These are phyloP conservation scores for Lasioglossum baleicum DNA, from an alignment of 1,140 invertebrate species.

Conservation along the genomic window DNA sequence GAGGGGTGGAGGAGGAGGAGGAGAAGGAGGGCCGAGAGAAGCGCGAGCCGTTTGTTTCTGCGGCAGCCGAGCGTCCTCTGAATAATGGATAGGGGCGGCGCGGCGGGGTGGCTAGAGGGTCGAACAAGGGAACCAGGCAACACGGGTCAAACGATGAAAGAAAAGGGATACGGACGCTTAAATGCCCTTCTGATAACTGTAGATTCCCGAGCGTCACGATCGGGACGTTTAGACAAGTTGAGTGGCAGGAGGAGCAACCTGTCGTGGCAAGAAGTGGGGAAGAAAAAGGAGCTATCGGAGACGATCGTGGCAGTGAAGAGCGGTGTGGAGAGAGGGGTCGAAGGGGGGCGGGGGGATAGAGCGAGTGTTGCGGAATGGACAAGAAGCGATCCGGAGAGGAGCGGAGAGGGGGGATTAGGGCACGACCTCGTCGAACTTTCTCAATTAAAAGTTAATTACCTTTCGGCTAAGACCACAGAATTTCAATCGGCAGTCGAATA, in stretches of 20 bases:
- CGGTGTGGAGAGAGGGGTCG: no score
- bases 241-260: constrained; percentile 52
- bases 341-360: no score
- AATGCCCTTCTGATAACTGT: neutral
- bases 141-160: neutral
- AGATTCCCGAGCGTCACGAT: constrained; percentile 38
- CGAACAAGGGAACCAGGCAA: neutral
- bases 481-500: constrained; percentile 74
- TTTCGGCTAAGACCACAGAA: constrained; percentile 72
- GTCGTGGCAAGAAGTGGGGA: constrained; percentile 36
- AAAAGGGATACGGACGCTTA: neutral
- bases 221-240: constrained; percentile 64
- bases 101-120: no score
- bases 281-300: constrained; percentile 43
- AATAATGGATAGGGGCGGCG: neutral
- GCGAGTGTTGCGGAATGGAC: constrained; percentile 54
- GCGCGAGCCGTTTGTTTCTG: neutral
- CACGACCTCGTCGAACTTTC: constrained; percentile 68
- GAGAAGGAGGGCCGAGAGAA: neutral
- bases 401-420: neutral
- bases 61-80: neutral
- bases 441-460: constrained; percentile 77
- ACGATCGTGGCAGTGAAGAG: neutral
- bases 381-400: constrained; percentile 56
- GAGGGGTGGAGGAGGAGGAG: neutral